Evolutionary conservation across 2,797 vertebrate species (phyloP), one percentile per base, ranked within the genome.

Genomic region (Gephyroberyx darwinii): DNA sequence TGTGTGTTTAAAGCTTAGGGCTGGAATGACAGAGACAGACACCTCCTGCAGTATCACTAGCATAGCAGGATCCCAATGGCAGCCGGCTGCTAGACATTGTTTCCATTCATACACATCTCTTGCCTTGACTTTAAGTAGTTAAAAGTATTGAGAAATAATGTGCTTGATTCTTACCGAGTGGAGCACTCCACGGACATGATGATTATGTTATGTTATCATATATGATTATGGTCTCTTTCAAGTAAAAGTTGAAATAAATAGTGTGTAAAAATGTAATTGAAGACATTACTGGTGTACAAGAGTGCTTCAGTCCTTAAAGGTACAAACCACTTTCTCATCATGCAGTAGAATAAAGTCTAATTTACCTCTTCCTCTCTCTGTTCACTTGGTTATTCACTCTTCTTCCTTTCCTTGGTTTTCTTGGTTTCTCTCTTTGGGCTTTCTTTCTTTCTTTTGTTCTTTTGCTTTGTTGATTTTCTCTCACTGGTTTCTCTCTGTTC

Each of bases 361-460:
- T 83, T 90, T 91, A 92, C 90, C 89, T 91, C 66, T 74, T 72
- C 75, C 68, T 83, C 16, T 33, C 54, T 37, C 10, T n/a, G 39
- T 17, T 62, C 43, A 30, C 45, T 54, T 59, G n/a, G 3, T 77
- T 75, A 47, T 1, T 75, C 14, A 58, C 66, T 84, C 61, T 69
- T 76, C 79, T 68, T 77, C 39, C 5, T 60, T 71, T 71, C 65
- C 35, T 64, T 77, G 52, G 35, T 71, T 73, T 61, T 75, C 74
- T 80, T 41, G 22, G 66, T 54, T 33, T 78, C 80, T 61, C 45
- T 80, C 58, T 71, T 45, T 5, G 17, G 54, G 54, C 22, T 74
- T 62, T 73, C 73, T 53, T 30, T 33, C 16, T 26, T 78, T 59
- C 54, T 69, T 71, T 35, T 7, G 5, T 35, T 35, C 33, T 35